Evolutionary conservation across 2,113 vertebrate species (phyloP).

Genomic region (Symphodus melops): DNA sequence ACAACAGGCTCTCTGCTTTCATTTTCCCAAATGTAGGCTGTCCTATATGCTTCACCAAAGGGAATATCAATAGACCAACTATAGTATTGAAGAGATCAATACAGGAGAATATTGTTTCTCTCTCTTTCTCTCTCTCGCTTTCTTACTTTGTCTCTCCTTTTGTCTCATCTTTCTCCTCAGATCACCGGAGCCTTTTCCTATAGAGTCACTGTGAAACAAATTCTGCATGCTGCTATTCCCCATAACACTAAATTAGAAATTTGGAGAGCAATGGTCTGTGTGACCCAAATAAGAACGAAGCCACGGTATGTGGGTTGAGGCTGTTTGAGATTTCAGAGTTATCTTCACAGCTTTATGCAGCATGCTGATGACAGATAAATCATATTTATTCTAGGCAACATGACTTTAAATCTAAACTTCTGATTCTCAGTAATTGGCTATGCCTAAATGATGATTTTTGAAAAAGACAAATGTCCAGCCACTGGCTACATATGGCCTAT

Average conservation of each 20-base stretch:
- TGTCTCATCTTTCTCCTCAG: constrained; percentile 39
- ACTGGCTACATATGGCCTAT: too few relatives aligned
- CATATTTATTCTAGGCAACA: background rate
- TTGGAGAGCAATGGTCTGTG: constrained; percentile 56
- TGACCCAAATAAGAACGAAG: constrained; percentile 64
- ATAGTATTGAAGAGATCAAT: constrained; percentile 80
- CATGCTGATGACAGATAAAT: background rate
- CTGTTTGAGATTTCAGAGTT: constrained; percentile 21
- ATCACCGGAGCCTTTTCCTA: constrained; percentile 52
- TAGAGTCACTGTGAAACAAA: constrained; percentile 65
- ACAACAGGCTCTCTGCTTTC: constrained; percentile 60
- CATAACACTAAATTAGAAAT: constrained; percentile 55
- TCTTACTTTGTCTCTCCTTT: constrained; percentile 11
- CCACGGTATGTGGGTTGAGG: constrained; percentile 43
- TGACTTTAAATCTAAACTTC: too few relatives aligned
- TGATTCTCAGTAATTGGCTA: background rate
- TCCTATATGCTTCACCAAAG: constrained; percentile 67
- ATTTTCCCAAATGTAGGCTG: constrained; percentile 64
- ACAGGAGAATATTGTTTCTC: constrained; percentile 68
- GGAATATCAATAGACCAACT: constrained; percentile 77
- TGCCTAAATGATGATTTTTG: too few relatives aligned
- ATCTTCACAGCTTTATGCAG: constrained; percentile 12
- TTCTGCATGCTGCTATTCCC: constrained; percentile 30
- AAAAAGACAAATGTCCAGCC: too few relatives aligned
- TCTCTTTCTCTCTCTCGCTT: constrained; percentile 15